These are phyloP conservation scores for Heterocephalus glaber DNA, from an alignment of 2,113 vertebrate genomes.

Conservation along the genomic window DNA sequence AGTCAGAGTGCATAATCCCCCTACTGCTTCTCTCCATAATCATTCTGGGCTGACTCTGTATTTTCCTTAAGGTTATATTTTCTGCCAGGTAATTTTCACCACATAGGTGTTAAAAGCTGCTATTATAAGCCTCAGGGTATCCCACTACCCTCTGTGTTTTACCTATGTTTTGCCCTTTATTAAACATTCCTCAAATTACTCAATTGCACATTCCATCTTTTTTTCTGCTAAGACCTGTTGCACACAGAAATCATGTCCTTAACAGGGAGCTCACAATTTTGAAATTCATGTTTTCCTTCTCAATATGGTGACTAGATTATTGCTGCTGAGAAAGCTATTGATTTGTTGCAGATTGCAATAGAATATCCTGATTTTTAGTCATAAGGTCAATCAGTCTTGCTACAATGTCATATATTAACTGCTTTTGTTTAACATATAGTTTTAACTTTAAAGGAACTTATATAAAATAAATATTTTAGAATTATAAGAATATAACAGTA, in stretches of 20 bases:
- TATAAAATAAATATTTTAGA: background rate
- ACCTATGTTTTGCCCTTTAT: slow-evolving; percentile 2
- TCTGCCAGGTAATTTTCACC: background rate
- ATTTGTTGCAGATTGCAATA: background rate
- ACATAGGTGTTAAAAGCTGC: background rate
- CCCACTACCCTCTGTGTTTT: background rate
- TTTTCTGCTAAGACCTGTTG: background rate
- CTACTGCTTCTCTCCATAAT: background rate
- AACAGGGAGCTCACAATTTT: background rate
- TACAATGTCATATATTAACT: background rate
- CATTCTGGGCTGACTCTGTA: background rate
- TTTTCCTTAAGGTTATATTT: slow-evolving; percentile 14
- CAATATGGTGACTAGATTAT: background rate
- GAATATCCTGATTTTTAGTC: background rate
- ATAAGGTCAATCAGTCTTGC: background rate
- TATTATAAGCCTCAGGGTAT: background rate
- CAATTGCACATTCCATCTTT: background rate
- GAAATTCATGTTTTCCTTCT: background rate
- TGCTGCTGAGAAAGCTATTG: background rate
- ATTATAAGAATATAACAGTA: background rate
- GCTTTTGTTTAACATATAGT: background rate
- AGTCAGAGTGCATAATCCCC: background rate
- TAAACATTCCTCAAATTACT: slow-evolving; percentile 24
- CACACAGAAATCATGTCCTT: background rate
- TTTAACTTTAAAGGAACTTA: slow-evolving; percentile 9